Conservation (phyloP, 2,888 invertebrate species). For the Aphidoletes aphidimyza region DNA sequence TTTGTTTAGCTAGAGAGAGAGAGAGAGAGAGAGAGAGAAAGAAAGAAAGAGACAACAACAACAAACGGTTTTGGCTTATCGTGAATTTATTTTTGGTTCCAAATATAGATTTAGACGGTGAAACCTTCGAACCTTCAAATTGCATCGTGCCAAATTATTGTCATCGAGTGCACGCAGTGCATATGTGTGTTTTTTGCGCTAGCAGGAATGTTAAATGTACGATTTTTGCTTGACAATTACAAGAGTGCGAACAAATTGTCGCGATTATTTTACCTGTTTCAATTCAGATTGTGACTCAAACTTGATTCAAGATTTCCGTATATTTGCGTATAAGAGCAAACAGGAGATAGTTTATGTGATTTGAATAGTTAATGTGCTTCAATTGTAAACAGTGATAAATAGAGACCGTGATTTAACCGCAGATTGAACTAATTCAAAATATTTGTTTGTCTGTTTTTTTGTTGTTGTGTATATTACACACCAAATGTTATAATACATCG, state of each 20-base stretch:
- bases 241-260: neutral
- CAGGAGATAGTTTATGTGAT: neutral
- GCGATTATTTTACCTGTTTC: neutral
- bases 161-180: neutral
- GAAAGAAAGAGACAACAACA: too few species aligned
- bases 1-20: too few species aligned
- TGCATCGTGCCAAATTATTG: neutral
- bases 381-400: too few species aligned
- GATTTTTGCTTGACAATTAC: neutral
- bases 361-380: too few species aligned
- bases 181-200: neutral
- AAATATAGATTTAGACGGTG: slow-evolving; percentile 13
- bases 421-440: too few species aligned
- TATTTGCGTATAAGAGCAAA: too few species aligned
- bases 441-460: too few species aligned
- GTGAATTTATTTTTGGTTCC: neutral
- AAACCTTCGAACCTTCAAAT: slow-evolving; percentile 35
- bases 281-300: neutral
- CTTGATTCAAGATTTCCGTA: too few species aligned
- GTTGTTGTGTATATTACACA: too few species aligned
- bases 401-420: too few species aligned
- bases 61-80: neutral
- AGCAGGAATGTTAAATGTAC: neutral
- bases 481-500: too few species aligned
- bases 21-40: too few species aligned